A percentile compares a stretch with the other conserved stretches of the same genome.
phyloP scores from a whole-genome alignment of 2,113 vertebrate species.

The Arenaria interpres region DNA sequence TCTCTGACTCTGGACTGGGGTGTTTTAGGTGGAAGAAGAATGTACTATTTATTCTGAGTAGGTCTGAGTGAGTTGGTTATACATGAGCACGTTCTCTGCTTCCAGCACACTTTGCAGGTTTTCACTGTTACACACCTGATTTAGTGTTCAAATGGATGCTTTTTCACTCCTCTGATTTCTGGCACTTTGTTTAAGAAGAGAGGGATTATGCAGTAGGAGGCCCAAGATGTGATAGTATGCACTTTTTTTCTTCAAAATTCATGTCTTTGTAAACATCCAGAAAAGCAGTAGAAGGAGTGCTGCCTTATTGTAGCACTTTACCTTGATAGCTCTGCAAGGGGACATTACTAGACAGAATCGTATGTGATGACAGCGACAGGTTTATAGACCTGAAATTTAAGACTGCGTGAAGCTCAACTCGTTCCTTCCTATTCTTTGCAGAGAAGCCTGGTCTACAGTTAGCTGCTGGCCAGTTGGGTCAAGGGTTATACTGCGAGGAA shows the following conservation, averaged over 20 bases:
- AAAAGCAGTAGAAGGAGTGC: background rate
- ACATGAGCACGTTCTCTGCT: background rate
- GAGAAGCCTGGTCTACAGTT: background rate
- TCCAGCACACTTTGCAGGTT: accelerated
- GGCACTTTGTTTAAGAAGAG: background rate
- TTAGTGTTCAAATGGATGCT: background rate
- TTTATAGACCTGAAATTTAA: background rate
- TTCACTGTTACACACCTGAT: accelerated
- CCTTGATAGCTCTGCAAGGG: background rate
- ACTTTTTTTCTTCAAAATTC: background rate
- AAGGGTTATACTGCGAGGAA: background rate
- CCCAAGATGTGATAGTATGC: too few species aligned
- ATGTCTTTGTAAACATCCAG: background rate
- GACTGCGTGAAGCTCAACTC: background rate
- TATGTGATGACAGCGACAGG: accelerated
- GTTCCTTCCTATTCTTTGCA: background rate
- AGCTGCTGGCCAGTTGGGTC: background rate
- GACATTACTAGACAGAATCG: background rate
- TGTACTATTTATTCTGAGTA: background rate
- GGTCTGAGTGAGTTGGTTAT: background rate
- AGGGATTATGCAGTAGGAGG: background rate
- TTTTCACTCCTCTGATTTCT: background rate
- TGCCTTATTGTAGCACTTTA: background rate
- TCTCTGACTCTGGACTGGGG: background rate
- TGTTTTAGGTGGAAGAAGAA: background rate